A percentile compares a stretch with the other conserved stretches of the same genome.
Evolutionary conservation across 92 coral and sea anemone genomes (phyloP).

Genomic region (Siderastrea radians): DNA sequence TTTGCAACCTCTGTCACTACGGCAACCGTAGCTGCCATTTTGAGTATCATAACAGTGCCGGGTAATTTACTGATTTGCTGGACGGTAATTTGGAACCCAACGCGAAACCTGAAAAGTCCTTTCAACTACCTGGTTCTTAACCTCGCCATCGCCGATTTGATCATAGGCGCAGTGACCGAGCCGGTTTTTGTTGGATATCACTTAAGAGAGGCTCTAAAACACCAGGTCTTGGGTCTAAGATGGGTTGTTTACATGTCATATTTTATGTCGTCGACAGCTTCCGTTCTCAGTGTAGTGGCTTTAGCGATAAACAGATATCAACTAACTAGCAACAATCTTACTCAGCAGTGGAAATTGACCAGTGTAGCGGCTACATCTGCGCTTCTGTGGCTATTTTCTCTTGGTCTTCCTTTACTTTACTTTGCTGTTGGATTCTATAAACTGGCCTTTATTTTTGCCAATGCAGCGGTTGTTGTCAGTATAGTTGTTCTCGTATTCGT

Average conservation of each 20-base stretch:
- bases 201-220: conserved; percentile 59
- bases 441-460: conserved; percentile 73
- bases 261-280: conserved; percentile 75
- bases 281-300: conserved; percentile 75
- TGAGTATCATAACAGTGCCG: conserved; percentile 70
- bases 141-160: conserved; percentile 74
- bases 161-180: conserved; percentile 72
- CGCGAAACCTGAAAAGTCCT: conserved; percentile 56
- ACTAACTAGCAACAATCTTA: conserved; percentile 43
- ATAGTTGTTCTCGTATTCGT: conserved; percentile 55
- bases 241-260: conserved; percentile 64
- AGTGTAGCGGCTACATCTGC: conserved; percentile 33
- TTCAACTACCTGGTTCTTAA: conserved; percentile 84
- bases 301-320: conserved; percentile 76
- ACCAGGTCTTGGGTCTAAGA: conserved; percentile 20
- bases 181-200: conserved; percentile 72
- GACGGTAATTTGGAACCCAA: conserved; percentile 72
- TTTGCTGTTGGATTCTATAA: conserved; percentile 50
- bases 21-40: conserved; percentile 61
- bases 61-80: conserved; percentile 76
- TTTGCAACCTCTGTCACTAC: conserved; percentile 69
- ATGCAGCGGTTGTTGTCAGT: conserved; percentile 61
- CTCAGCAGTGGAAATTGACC: conserved; percentile 5
- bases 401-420: conserved; percentile 47
- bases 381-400: conserved; percentile 52